These are phyloP conservation scores for Laspeyria flexula DNA, from an alignment of 2,888 invertebrate species.

Conservation along the genomic window DNA sequence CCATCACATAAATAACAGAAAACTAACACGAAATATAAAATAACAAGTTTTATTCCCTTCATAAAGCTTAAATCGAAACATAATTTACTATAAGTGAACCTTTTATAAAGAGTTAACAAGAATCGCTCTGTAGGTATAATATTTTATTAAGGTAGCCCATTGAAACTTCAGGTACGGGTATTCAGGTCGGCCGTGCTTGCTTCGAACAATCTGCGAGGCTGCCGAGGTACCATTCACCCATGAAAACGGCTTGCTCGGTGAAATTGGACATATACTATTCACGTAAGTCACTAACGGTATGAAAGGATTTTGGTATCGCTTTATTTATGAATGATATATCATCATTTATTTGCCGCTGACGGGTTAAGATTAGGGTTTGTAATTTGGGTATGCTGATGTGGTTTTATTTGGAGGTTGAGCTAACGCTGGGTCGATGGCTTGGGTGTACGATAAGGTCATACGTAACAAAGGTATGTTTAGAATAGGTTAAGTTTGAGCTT, in stretches of 20 bases:
- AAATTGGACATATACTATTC: constrained; percentile 91
- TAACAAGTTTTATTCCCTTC: background rate
- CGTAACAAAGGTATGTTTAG: background rate
- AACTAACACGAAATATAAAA: background rate
- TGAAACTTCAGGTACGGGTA: constrained; percentile 85
- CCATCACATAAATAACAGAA: background rate
- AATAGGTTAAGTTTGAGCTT: too few relatives aligned
- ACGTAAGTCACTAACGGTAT: constrained; percentile 84
- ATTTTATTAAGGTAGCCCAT: constrained; percentile 51
- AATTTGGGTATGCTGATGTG: constrained; percentile 14
- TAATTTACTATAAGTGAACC: constrained; percentile 25
- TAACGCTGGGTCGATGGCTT: background rate
- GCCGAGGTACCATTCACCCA: constrained; percentile 89
- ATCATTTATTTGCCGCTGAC: constrained; percentile 41
- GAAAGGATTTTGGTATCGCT: constrained; percentile 36
- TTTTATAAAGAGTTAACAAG: constrained; percentile 46
- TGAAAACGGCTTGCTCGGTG: constrained; percentile 90
- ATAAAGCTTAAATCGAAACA: constrained; percentile 26
- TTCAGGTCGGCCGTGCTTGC: constrained; percentile 89
- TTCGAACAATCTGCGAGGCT: constrained; percentile 92
- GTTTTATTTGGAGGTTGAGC: background rate
- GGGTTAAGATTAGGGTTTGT: constrained; percentile 27
- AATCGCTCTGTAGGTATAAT: constrained; percentile 49
- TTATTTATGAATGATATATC: constrained; percentile 45
- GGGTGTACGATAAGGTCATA: background rate